Percentiles rank a stretch among this genome's conserved stretches.
phyloP scores from a whole-genome alignment of 2,888 invertebrate genomes.

The Clitarchus hookeri region DNA sequence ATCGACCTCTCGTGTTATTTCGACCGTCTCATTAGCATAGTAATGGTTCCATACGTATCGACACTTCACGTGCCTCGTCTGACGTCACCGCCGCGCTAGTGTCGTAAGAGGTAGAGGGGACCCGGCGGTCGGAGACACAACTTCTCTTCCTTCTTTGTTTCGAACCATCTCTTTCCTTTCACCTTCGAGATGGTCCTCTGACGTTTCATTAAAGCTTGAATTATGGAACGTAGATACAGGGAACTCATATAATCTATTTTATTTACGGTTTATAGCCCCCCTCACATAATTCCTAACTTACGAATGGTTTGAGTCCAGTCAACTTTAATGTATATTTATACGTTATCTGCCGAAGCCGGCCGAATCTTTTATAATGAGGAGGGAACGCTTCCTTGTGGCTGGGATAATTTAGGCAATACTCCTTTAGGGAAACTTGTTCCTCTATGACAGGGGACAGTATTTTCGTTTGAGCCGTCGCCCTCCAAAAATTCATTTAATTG shows the following conservation, averaged over 20 bases:
- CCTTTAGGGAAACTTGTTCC: constrained; percentile 1
- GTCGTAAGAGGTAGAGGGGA: neutral
- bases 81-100: neutral
- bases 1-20: neutral
- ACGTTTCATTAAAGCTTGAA: constrained; percentile 14
- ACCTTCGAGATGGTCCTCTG: neutral
- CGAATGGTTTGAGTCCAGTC: constrained; percentile 3
- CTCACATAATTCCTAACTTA: neutral
- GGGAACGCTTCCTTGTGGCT: neutral
- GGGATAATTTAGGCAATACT: neutral
- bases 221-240: constrained; percentile 9
- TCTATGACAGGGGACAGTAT: neutral
- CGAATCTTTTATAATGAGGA: constrained; percentile 10
- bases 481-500: constrained; percentile 7
- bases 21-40: neutral
- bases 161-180: neutral
- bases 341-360: constrained; percentile 10
- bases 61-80: neutral
- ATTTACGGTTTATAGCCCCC: neutral
- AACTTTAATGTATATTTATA: constrained; percentile 14
- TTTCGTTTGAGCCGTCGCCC: neutral
- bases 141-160: neutral
- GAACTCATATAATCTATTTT: neutral
- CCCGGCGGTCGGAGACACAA: neutral
- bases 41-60: neutral